Conservation (phyloP, 2,797 vertebrate species). For the Lacerta viridis region DNA sequence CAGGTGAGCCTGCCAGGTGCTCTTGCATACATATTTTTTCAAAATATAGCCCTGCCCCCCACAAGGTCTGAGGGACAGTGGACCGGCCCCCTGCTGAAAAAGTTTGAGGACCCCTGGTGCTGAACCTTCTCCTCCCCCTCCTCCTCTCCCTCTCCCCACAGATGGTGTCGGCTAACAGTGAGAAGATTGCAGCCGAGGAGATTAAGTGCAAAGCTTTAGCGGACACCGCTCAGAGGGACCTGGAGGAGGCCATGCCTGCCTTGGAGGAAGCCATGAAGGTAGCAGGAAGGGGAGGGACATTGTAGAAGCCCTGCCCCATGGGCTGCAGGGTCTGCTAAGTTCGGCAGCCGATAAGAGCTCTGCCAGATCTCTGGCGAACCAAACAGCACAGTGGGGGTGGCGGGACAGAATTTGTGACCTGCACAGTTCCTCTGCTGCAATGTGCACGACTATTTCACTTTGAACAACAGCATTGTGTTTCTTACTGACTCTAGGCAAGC, state of each 20-base stretch:
- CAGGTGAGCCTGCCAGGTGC: too few species aligned
- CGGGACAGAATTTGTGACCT: neutral
- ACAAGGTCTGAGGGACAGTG: too few species aligned
- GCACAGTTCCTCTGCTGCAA: neutral
- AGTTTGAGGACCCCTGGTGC: too few species aligned
- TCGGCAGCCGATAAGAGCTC: neutral
- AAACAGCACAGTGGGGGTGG: neutral
- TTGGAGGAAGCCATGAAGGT: slow-evolving; percentile 93
- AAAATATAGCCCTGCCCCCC: too few species aligned
- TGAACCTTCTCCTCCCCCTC: neutral
- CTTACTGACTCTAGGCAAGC: too few species aligned
- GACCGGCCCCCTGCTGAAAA: too few species aligned
- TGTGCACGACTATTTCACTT: neutral
- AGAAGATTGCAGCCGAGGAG: slow-evolving; percentile 89
- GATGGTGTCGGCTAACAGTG: slow-evolving; percentile 87
- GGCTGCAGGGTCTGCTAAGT: neutral
- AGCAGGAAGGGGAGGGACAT: neutral
- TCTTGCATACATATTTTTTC: too few species aligned
- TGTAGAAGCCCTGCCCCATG: too few species aligned
- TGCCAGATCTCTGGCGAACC: too few species aligned
- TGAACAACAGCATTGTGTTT: neutral
- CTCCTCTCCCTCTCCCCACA: slow-evolving; percentile 53
- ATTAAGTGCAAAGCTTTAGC: slow-evolving; percentile 89
- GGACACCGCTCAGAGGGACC: slow-evolving; percentile 89
- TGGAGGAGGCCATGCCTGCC: slow-evolving; percentile 90